phyloP scores from a whole-genome alignment of 2,888 invertebrate species.

The Netelia virgata region DNA sequence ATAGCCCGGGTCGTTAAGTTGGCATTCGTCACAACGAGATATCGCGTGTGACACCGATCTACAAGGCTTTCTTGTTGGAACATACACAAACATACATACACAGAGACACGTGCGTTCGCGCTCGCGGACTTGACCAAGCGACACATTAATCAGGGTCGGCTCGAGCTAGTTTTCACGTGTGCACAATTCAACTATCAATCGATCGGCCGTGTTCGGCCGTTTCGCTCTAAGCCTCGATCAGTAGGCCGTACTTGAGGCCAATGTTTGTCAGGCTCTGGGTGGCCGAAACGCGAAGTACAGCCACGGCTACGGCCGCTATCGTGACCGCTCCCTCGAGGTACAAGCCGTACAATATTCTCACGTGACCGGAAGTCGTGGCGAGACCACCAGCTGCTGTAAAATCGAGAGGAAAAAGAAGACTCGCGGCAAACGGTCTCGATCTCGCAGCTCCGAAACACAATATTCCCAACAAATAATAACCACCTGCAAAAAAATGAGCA shows the following conservation, averaged over 20 bases:
- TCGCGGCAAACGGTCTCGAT: conserved; percentile 85
- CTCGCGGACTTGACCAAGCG: conserved; percentile 10
- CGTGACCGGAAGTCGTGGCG: conserved; percentile 87
- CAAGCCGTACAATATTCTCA: conserved; percentile 88
- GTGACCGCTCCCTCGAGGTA: conserved; percentile 90
- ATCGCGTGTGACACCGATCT: conserved; percentile 26
- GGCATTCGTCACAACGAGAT: conserved; percentile 6
- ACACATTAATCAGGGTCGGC: conserved; percentile 38
- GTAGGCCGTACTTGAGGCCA: conserved; percentile 86
- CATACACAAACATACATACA: neutral
- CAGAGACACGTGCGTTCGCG: neutral
- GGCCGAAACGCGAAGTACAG: conserved; percentile 87
- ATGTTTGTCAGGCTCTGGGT: conserved; percentile 86
- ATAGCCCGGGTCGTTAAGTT: conserved; percentile 5
- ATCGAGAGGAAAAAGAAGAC: conserved; percentile 89
- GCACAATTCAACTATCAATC: conserved; percentile 39
- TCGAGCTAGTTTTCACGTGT: neutral
- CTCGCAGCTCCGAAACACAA: conserved; percentile 88
- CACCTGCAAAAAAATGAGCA: conserved; percentile 70
- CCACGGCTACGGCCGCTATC: conserved; percentile 87
- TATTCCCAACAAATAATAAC: conserved; percentile 88
- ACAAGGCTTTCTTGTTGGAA: neutral
- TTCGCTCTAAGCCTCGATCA: conserved; percentile 84
- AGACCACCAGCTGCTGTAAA: conserved; percentile 90
- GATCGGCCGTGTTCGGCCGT: conserved; percentile 14